These are phyloP conservation scores for Atta texana DNA, from an alignment of 1,140 invertebrate species.

Conservation along the genomic window DNA sequence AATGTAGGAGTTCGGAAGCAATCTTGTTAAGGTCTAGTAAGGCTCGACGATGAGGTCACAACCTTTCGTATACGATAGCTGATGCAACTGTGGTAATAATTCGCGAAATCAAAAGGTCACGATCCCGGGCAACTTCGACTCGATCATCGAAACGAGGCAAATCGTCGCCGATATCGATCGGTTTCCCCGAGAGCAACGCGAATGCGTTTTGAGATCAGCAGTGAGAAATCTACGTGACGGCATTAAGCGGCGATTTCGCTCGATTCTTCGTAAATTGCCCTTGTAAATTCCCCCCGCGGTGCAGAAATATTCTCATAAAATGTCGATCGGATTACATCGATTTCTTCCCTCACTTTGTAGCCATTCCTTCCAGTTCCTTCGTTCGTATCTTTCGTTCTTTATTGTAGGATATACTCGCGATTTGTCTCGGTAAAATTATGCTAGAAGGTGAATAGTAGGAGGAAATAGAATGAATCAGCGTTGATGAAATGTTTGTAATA, in stretches of 20 bases:
- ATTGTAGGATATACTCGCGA: slow-evolving; percentile 22
- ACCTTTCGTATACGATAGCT: slow-evolving; percentile 47
- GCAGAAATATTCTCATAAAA: slow-evolving; percentile 60
- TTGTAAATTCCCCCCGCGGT: slow-evolving; percentile 63
- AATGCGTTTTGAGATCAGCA: slow-evolving; percentile 47
- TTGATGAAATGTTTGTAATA: slow-evolving; percentile 43
- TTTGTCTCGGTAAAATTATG: slow-evolving; percentile 47
- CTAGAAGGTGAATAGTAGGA: slow-evolving; percentile 47
- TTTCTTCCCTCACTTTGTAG: slow-evolving; percentile 32
- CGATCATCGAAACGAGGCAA: slow-evolving; percentile 68
- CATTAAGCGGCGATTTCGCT: slow-evolving; percentile 74
- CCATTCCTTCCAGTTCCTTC: background rate
- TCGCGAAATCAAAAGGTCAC: slow-evolving; percentile 68
- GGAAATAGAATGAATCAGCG: slow-evolving; percentile 29
- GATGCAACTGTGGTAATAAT: slow-evolving; percentile 62
- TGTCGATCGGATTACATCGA: slow-evolving; percentile 49
- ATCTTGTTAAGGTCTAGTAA: slow-evolving; percentile 48
- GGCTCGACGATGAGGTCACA: slow-evolving; percentile 21
- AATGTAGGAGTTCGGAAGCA: slow-evolving; percentile 16
- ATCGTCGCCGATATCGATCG: slow-evolving; percentile 66
- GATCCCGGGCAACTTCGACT: slow-evolving; percentile 39
- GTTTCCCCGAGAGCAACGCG: slow-evolving; percentile 57
- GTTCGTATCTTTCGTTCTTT: background rate
- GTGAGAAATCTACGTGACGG: slow-evolving; percentile 74
- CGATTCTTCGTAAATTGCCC: slow-evolving; percentile 68